phyloP scores from a whole-genome alignment of 2,797 vertebrate genomes.

The Geotria australis region DNA sequence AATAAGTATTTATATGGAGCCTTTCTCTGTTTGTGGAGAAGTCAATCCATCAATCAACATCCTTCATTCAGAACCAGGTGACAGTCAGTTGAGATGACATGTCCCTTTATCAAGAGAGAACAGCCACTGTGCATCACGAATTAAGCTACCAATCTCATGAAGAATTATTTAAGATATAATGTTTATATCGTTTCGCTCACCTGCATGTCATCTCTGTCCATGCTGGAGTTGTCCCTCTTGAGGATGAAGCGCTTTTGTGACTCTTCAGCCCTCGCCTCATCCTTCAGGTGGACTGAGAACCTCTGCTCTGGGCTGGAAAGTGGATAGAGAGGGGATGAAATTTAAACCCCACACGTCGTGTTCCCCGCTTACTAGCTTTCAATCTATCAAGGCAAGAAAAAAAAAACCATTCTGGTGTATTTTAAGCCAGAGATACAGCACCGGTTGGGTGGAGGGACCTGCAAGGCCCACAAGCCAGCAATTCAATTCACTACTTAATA shows the following conservation, averaged over 20 bases:
- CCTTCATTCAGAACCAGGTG: too few species aligned
- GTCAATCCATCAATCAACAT: too few species aligned
- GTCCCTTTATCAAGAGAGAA: too few species aligned
- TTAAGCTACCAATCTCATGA: too few species aligned
- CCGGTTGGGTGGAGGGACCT: not conserved
- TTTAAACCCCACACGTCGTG: not conserved
- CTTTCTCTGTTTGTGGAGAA: too few species aligned
- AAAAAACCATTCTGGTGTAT: too few species aligned
- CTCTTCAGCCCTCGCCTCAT: constrained; percentile 61
- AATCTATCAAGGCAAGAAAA: too few species aligned
- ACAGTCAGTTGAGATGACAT: too few species aligned
- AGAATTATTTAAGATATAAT: too few species aligned
- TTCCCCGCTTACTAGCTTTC: too few species aligned
- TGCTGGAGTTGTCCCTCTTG: constrained; percentile 69
- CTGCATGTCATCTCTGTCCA: constrained; percentile 87
- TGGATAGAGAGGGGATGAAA: not conserved
- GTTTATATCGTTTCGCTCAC: constrained; percentile 15
- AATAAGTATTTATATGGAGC: too few species aligned
- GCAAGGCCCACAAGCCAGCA: not conserved
- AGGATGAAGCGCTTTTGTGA: constrained; percentile 62
- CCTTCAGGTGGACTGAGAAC: constrained; percentile 95
- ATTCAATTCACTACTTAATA: not conserved
- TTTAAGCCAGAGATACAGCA: not conserved
- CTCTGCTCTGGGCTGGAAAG: constrained; percentile 59
- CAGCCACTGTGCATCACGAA: too few species aligned